Evolutionary conservation across 1,140 invertebrate species (phyloP), one percentile per base, ranked within the genome.

Genomic region (Dreissena polymorpha): DNA sequence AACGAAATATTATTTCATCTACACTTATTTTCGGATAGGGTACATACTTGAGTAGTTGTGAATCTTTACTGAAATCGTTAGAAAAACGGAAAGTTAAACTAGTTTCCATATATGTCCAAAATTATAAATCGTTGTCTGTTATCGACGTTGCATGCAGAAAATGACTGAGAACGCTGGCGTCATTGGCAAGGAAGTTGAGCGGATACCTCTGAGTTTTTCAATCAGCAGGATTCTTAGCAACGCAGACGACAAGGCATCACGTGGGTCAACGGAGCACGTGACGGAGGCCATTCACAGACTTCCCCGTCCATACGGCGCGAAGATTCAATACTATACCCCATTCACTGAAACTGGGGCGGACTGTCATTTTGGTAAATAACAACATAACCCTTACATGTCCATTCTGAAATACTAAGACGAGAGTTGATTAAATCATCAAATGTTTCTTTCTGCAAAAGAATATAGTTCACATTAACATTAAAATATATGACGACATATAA

Each of bases 151-250:
- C 39, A 39, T 39, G 39, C 39, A 39, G 2, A 39, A 2, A 39
- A 39, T 39, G 39, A 39, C 8, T 39, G 39, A 39, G 39, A 39
- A 39, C 2, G 39, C 2, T 39, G 39, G 8, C 39, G 39, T 5
- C 39, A 39, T 2, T 39, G 39, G 8, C 39, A 39, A 39, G 39
- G 39, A 39, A 39, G 49, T 39, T n/a, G 12, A 68, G 10, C 3
- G 60, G 10, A 83, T 74, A 57, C 50, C 64, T 6, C 63, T 83
- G 21, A 74, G 63, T 14, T 83, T 83, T 65, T 83, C 80, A 53
- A 83, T 83, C 14, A 83, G 51, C 50, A 74, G 80, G 39, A 83
- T 83, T n/a, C 72, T 83, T 12, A 64, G 71, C 6, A 57, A 79
- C 25, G 53, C 60, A 57, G 51, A 69, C 27, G 64, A 51, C 12